Conservation (phyloP, 2,797 vertebrate species). For the Girardinus metallicus region DNA sequence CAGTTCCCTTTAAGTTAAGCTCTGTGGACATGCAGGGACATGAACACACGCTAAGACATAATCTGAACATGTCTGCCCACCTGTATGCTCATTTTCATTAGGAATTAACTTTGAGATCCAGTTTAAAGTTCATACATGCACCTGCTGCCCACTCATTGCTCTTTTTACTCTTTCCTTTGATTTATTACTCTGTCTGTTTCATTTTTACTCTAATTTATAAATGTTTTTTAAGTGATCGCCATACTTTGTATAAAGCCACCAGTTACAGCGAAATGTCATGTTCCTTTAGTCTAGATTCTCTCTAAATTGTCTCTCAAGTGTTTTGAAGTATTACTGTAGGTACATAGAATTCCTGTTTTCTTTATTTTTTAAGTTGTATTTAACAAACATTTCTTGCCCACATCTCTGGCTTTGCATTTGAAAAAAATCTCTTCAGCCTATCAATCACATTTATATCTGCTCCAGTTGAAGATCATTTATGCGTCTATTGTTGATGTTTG, state of each 20-base stretch:
- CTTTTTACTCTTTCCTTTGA: slow-evolving; percentile 53
- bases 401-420: slow-evolving; percentile 25
- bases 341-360: slow-evolving; percentile 6
- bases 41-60: slow-evolving; percentile 42
- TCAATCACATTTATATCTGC: slow-evolving; percentile 2
- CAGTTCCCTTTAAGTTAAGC: background rate
- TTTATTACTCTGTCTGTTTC: slow-evolving; percentile 64
- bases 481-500: slow-evolving; percentile 49
- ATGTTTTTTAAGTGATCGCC: slow-evolving; percentile 87
- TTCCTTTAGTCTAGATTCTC: slow-evolving; percentile 43
- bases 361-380: slow-evolving; percentile 24
- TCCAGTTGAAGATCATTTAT: slow-evolving; percentile 19
- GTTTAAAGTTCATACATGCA: slow-evolving; percentile 36
- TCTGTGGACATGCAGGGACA: slow-evolving; percentile 56
- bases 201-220: slow-evolving; percentile 78
- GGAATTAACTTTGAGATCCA: slow-evolving; percentile 33
- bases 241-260: slow-evolving; percentile 92
- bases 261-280: slow-evolving; percentile 84
- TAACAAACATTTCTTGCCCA: slow-evolving; percentile 11
- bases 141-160: slow-evolving; percentile 58
- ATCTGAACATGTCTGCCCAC: slow-evolving; percentile 43
- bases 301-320: slow-evolving; percentile 16
- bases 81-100: slow-evolving; percentile 34
- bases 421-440: slow-evolving; percentile 10
- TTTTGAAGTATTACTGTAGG: background rate